These are phyloP conservation scores for Heliconius hortense DNA, from an alignment of 2,888 invertebrate species.

Conservation along the genomic window DNA sequence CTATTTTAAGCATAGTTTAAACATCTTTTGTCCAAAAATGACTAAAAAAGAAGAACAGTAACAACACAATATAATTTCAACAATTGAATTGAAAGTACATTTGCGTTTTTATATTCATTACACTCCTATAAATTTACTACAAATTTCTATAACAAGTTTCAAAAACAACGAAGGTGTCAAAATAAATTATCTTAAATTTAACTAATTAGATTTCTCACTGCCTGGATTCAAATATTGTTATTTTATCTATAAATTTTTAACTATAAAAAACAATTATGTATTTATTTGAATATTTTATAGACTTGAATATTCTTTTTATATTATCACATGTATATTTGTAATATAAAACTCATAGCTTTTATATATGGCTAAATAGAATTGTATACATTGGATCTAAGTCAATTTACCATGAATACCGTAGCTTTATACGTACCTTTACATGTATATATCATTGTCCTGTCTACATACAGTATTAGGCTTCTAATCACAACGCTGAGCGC, in stretches of 20 bases:
- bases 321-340: not conserved
- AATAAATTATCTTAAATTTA: too few relatives aligned
- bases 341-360: not conserved
- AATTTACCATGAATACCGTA: not conserved
- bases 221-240: too few relatives aligned
- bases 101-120: not conserved
- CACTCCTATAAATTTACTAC: too few relatives aligned
- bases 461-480: not conserved
- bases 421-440: not conserved
- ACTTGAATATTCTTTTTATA: not conserved
- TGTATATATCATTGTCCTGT: not conserved
- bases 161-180: too few relatives aligned
- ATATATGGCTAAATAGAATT: not conserved
- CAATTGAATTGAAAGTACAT: not conserved
- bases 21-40: not conserved
- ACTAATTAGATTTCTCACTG: too few relatives aligned
- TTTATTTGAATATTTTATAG: not conserved
- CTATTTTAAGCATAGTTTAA: not conserved
- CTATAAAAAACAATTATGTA: not conserved
- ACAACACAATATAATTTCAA: not conserved
- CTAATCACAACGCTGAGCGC: slow-evolving; percentile 3
- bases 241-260: not conserved
- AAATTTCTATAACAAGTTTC: too few relatives aligned
- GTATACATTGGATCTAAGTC: not conserved
- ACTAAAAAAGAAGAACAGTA: not conserved